These are phyloP conservation scores for Lontra canadensis DNA, from an alignment of 2,113 vertebrate species.

Conservation along the genomic window DNA sequence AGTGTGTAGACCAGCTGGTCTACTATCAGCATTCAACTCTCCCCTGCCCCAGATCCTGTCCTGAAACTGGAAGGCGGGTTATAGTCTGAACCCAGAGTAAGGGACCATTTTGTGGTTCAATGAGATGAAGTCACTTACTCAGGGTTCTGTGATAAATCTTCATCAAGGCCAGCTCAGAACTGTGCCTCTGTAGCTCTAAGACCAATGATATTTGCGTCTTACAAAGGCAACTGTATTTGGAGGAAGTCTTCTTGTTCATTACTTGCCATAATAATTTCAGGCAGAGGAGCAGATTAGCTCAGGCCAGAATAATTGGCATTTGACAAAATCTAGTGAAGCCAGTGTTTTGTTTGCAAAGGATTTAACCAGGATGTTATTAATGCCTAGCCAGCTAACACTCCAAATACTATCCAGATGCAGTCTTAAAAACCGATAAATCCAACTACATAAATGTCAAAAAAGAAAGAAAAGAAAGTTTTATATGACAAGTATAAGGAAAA, in stretches of 20 bases:
- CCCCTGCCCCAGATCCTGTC: not conserved
- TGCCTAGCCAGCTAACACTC: conserved; percentile 63
- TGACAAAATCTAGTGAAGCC: conserved; percentile 70
- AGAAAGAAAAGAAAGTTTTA: not conserved
- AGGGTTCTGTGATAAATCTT: not conserved
- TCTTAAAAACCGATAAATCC: not conserved
- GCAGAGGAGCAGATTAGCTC: conserved; percentile 64
- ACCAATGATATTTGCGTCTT: no score
- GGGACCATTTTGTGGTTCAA: not conserved
- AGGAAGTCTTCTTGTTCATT: conserved; percentile 74
- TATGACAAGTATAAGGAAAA: not conserved
- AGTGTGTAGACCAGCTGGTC: not conserved
- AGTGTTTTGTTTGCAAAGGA: conserved; percentile 65
- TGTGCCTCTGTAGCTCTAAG: not conserved
- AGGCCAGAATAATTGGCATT: conserved; percentile 49
- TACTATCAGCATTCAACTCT: not conserved
- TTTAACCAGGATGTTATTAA: not conserved
- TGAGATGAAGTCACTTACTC: not conserved
- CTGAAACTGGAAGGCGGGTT: not conserved
- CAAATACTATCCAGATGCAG: not conserved
- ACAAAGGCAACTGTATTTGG: not conserved
- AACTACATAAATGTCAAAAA: not conserved
- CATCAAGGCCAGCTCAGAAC: not conserved
- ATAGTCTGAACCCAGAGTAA: not conserved
- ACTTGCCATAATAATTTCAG: conserved; percentile 60